Base-by-base conservation (phyloP, 1,140 invertebrate species). In the Pseudobourletiella spinata region DNA sequence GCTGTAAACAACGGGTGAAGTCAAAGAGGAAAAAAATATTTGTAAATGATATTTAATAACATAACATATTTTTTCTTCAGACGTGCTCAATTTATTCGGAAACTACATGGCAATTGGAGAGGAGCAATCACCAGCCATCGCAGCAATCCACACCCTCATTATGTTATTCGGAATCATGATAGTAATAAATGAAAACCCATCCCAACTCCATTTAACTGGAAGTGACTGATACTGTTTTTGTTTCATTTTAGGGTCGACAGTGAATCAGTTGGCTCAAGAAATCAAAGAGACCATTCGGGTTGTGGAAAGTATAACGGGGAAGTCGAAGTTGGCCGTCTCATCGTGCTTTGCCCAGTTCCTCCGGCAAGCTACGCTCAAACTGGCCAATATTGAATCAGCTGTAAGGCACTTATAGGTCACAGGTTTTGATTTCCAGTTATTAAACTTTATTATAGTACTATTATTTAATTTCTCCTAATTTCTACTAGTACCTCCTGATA, bases 261-360 rank as follows among this genome's bases (percentile, higher is more conserved):
- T 68, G 14, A 64, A 61, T 51, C 42, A 61, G 11, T 42, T 64
- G 1, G 52, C 48, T 26, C 11, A 18, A 1, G 66, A 68, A 22
- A 26, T 68, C 22, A 52, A 44, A 2, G 35, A 57, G 11, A 57
- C 51, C 4, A 51, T 54, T 20, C 39, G 50, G 25, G 29, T 57
- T 26, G 20, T 63, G 24, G 39, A 43, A 4, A 59, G 42, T 50
- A 43, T 60, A 0, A 25, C 48, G 18, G 63, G 55, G 32, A 69
- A 69, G 50, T 63, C 50, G 16, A 65, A 63, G 39, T 32, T 69
- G 4, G 67, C 63, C 1, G 59, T 69, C 28, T 22, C 35, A 2
- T 66, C 64, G 16, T 59, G 62, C 24, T 65, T 51, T 43, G 64
- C 51, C 18, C 67, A 69, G 35, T 65, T 66, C 25, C 48, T 66